A percentile compares a stretch with the other conserved stretches of the same genome.
phyloP scores from a whole-genome alignment of 92 coral and sea anemone genomes.

The Parazoanthus atlanticus region DNA sequence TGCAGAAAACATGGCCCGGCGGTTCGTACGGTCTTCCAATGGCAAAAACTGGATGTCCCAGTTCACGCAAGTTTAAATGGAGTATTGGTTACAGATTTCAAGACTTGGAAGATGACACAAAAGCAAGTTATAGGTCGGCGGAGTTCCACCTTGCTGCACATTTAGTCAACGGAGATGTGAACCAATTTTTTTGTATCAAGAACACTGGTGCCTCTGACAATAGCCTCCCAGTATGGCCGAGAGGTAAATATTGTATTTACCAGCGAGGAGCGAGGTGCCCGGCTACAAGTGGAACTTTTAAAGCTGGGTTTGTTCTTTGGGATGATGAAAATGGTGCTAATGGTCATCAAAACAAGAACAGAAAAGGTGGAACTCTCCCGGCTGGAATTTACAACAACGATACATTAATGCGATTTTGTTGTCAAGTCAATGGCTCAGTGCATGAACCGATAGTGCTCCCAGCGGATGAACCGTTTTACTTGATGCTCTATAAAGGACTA shows the following conservation, averaged over 20 bases:
- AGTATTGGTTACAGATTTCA: slow-evolving; percentile 26
- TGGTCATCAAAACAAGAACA: slow-evolving; percentile 3
- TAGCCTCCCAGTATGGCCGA: not conserved
- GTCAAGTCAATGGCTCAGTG: slow-evolving; percentile 18
- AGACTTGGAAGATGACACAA: slow-evolving; percentile 18
- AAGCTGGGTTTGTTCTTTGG: slow-evolving; percentile 24
- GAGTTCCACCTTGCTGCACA: slow-evolving; percentile 22
- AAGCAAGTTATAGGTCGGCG: not conserved
- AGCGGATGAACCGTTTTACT: not conserved
- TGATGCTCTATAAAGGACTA: not conserved
- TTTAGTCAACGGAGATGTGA: not conserved
- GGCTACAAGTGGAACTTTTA: not conserved
- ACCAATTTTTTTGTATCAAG: slow-evolving; percentile 12
- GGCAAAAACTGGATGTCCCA: slow-evolving; percentile 28
- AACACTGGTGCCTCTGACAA: not conserved
- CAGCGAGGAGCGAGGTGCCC: slow-evolving; percentile 25
- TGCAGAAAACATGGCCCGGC: not conserved
- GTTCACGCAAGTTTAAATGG: slow-evolving; percentile 16
- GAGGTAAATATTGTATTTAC: slow-evolving; percentile 30
- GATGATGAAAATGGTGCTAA: slow-evolving; percentile 17
- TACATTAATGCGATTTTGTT: slow-evolving; percentile 18
- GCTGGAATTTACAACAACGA: slow-evolving; percentile 20
- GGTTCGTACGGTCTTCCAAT: slow-evolving; percentile 28
- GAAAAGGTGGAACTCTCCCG: not conserved
- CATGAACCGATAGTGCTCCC: slow-evolving; percentile 17